Conservation (phyloP, 2,888 invertebrate species). For the Trissolcus brochymenae region DNA sequence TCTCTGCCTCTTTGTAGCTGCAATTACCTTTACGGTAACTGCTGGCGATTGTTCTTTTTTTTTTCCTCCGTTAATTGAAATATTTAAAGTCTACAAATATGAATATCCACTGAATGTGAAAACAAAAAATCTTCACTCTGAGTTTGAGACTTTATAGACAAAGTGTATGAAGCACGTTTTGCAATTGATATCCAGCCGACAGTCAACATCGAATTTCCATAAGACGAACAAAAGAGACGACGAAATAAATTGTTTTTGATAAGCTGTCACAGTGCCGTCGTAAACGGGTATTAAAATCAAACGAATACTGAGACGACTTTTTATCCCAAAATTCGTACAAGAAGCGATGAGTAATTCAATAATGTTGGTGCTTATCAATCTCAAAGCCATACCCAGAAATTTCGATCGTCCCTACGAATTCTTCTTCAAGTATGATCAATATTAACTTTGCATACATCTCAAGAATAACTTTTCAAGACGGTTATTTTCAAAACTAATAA, state of each 20-base stretch:
- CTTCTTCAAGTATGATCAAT: conserved; percentile 22
- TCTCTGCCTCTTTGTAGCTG: no score
- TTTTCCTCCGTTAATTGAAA: conserved; percentile 15
- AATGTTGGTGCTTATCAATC: conserved; percentile 32
- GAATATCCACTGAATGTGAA: neutral
- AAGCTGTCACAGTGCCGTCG: conserved; percentile 26
- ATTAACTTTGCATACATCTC: conserved; percentile 24
- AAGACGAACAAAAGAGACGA: conserved; percentile 16
- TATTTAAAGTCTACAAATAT: conserved; percentile 5
- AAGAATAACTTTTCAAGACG: neutral
- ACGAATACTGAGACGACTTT: conserved; percentile 13
- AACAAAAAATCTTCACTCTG: no score
- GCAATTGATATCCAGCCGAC: neutral
- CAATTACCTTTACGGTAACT: no score
- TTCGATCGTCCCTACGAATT: conserved; percentile 4
- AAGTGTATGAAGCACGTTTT: neutral
- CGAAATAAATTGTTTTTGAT: conserved; percentile 31
- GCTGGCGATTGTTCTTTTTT: neutral
- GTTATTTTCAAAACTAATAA: no score
- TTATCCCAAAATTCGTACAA: conserved; percentile 18
- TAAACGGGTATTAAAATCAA: conserved; percentile 37
- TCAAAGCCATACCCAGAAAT: conserved; percentile 25
- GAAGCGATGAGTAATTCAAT: conserved; percentile 23
- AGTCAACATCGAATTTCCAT: conserved; percentile 19
- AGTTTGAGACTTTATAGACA: neutral